Percentiles rank a stretch among this genome's conserved stretches.
Evolutionary conservation across 2,113 vertebrate species (phyloP).

Genomic region (Chaenogobius annularis): DNA sequence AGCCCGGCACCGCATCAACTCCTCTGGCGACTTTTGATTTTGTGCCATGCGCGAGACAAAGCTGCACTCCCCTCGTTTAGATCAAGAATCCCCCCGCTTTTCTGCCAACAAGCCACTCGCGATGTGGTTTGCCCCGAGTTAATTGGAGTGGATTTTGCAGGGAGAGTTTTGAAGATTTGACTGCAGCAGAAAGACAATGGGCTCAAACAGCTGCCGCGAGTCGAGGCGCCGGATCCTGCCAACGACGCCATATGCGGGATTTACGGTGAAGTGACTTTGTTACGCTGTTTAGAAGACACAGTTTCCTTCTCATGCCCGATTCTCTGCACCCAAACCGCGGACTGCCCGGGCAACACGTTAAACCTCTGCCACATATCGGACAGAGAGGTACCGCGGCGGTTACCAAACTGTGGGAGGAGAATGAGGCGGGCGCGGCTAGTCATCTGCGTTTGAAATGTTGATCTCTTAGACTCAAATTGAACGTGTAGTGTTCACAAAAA

Average conservation of each 20-base stretch:
- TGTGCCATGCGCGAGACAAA: constrained; percentile 46
- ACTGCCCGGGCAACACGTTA: constrained; percentile 7
- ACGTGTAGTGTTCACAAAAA: too few relatives aligned
- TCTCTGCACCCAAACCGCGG: background rate
- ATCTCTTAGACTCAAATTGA: background rate
- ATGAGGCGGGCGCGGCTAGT: background rate
- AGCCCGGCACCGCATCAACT: constrained; percentile 30
- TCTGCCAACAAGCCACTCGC: constrained; percentile 43
- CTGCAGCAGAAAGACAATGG: constrained; percentile 45
- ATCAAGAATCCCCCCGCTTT: constrained; percentile 41
- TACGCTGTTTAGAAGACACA: constrained; percentile 29
- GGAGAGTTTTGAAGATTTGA: constrained; percentile 39
- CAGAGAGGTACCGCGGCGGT: constrained; percentile 33
- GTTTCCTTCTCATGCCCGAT: constrained; percentile 10
- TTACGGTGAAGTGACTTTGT: constrained; percentile 32
- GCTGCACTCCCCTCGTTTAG: constrained; percentile 27
- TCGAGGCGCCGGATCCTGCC: constrained; percentile 34
- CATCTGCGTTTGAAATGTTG: background rate
- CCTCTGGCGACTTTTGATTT: constrained; percentile 53
- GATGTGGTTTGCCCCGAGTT: constrained; percentile 35
- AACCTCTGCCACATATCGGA: constrained; percentile 14
- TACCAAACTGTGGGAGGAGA: background rate
- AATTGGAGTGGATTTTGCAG: constrained; percentile 61
- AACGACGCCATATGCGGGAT: constrained; percentile 45
- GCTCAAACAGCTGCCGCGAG: constrained; percentile 50